These are phyloP conservation scores for Tilapia sparmanii DNA, from an alignment of 2,113 vertebrate genomes.

Conservation along the genomic window DNA sequence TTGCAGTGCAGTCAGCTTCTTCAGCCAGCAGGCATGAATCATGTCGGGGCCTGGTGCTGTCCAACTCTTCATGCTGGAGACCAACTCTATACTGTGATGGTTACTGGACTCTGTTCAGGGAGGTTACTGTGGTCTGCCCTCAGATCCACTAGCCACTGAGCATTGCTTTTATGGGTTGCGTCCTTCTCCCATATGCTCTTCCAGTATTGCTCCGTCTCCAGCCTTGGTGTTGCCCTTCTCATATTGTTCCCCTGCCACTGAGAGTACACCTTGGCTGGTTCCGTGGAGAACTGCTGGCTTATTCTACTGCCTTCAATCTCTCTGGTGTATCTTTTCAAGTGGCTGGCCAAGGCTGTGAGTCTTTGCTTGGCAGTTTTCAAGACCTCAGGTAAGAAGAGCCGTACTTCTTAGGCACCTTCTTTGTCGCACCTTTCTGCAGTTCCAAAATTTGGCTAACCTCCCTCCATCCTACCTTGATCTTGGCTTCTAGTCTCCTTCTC, in stretches of 20 bases:
- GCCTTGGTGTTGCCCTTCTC: background rate
- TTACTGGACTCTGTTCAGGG: background rate
- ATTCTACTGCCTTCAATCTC: background rate
- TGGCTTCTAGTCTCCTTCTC: too few relatives aligned
- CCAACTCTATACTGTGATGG: background rate
- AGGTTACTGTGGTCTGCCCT: background rate
- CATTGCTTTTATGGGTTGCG: background rate
- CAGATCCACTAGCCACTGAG: background rate
- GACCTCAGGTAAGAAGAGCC: too few relatives aligned
- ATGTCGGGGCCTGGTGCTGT: background rate
- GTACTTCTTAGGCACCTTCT: too few relatives aligned
- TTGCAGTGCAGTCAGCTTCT: background rate
- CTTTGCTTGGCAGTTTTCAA: too few relatives aligned
- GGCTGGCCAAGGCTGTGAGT: too few relatives aligned
- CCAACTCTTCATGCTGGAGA: background rate
- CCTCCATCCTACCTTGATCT: too few relatives aligned
- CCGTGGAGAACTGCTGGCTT: background rate
- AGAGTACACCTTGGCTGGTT: background rate
- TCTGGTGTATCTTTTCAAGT: background rate
- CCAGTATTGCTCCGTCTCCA: background rate
- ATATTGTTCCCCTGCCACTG: background rate
- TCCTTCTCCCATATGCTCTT: background rate
- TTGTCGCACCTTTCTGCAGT: too few relatives aligned
- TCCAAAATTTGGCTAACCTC: too few relatives aligned
- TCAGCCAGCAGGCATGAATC: background rate